These are phyloP conservation scores for Chionoecetes opilio DNA, from an alignment of 1,140 invertebrate genomes.

Conservation along the genomic window DNA sequence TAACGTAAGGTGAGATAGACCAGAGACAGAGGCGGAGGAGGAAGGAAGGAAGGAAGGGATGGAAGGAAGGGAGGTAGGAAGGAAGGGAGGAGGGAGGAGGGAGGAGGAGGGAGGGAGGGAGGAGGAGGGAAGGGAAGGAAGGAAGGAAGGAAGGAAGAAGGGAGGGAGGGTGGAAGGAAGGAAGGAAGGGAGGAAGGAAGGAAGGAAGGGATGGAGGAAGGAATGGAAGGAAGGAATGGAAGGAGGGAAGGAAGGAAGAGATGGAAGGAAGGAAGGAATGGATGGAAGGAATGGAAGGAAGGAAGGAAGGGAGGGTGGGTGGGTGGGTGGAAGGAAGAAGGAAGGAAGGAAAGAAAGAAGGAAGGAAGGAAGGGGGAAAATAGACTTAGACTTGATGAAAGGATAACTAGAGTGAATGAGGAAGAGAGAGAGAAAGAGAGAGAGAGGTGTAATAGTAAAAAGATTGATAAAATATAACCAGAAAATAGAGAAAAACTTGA, in stretches of 20 bases:
- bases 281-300: neutral
- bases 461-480: too few relatives aligned
- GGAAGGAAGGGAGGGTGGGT: neutral
- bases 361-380: neutral
- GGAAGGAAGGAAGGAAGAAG: too few relatives aligned
- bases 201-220: neutral
- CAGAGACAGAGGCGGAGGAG: neutral
- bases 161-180: too few relatives aligned
- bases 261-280: neutral
- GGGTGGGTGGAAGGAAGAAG: neutral
- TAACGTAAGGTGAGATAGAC: neutral
- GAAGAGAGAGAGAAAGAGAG: neutral
- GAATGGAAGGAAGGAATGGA: neutral
- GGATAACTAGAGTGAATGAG: neutral
- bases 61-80: too few relatives aligned
- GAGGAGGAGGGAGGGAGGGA: too few relatives aligned
- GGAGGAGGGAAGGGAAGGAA: too few relatives aligned
- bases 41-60: too few relatives aligned
- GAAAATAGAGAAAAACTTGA: too few relatives aligned
- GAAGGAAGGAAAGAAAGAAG: neutral
- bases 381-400: neutral
- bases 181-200: too few relatives aligned
- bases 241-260: neutral
- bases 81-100: too few relatives aligned
- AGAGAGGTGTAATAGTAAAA: too few relatives aligned